Evolutionary conservation across 2,888 invertebrate genomes (phyloP).

Genomic region (Pristionchus maxplancki): DNA sequence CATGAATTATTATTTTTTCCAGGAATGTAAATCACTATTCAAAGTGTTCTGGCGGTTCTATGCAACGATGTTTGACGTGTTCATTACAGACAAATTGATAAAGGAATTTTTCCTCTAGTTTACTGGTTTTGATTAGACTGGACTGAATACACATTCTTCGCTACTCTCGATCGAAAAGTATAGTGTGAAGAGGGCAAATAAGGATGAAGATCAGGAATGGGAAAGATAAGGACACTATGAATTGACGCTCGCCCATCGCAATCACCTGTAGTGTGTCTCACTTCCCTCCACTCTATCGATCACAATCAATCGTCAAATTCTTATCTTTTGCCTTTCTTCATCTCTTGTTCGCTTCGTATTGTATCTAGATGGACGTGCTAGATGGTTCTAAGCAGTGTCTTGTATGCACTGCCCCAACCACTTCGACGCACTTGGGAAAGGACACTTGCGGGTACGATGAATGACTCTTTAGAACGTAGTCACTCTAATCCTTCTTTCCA

Average conservation of each 20-base stretch:
- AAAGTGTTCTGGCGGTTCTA: conserved; percentile 13
- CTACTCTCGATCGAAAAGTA: not conserved
- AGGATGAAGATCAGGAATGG: not conserved
- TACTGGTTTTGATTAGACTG: too few species aligned
- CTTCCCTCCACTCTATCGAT: not conserved
- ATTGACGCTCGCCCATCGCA: not conserved
- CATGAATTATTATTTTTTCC: too few species aligned
- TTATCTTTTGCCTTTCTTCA: not conserved
- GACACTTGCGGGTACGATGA: not conserved
- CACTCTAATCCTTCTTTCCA: not conserved
- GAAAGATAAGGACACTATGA: not conserved
- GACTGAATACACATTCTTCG: not conserved
- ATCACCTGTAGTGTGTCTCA: not conserved
- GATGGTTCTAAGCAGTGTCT: not conserved
- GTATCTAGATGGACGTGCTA: not conserved
- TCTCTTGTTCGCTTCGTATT: not conserved
- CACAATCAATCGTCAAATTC: too few species aligned
- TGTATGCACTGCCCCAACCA: not conserved
- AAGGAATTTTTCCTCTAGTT: not conserved
- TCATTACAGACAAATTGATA: not conserved
- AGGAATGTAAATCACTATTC: conserved; percentile 27
- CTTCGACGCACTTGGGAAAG: conserved; percentile 7
- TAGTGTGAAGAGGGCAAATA: not conserved
- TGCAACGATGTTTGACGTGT: not conserved
- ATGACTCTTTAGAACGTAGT: too few species aligned